A percentile compares a stretch with the other conserved stretches of the same genome.
These are phyloP conservation scores for Atopsyche davidsoni DNA, from an alignment of 1,140 invertebrate genomes.

Conservation along the genomic window DNA sequence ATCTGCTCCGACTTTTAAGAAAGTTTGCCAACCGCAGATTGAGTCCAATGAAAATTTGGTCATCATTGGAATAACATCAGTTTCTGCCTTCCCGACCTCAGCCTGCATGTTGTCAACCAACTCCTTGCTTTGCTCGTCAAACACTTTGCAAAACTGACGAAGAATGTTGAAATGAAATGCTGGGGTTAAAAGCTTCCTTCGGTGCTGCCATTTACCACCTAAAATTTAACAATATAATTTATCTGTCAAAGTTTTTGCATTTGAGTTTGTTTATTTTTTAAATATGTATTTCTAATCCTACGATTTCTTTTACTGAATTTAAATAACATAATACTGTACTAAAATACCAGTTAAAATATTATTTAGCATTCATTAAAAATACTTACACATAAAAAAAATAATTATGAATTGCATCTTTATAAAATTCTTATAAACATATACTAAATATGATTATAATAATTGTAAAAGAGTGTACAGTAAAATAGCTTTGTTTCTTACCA, in stretches of 20 bases:
- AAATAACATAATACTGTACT: too few relatives aligned
- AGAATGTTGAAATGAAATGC: constrained; percentile 88
- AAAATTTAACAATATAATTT: too few relatives aligned
- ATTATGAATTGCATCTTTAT: too few relatives aligned
- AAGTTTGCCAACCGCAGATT: constrained; percentile 40
- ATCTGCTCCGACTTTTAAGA: too few relatives aligned
- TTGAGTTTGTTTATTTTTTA: neutral
- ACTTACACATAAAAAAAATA: too few relatives aligned
- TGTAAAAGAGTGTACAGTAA: neutral
- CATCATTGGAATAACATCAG: constrained; percentile 31
- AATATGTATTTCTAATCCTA: too few relatives aligned
- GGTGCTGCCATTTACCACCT: constrained; percentile 63
- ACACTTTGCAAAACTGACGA: constrained; percentile 60
- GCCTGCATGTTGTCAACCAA: constrained; percentile 30
- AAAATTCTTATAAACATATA: too few relatives aligned
- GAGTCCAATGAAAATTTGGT: constrained; percentile 33
- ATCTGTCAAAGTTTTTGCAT: neutral
- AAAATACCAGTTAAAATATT: too few relatives aligned
- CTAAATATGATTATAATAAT: too few relatives aligned
- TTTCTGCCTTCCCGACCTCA: constrained; percentile 26
- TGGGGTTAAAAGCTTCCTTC: constrained; percentile 79
- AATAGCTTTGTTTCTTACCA: constrained; percentile 37
- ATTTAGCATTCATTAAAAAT: too few relatives aligned
- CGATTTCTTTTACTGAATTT: too few relatives aligned
- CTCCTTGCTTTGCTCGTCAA: constrained; percentile 34